phyloP scores from a whole-genome alignment of 2,797 vertebrate genomes.

The Oreortyx pictus region DNA sequence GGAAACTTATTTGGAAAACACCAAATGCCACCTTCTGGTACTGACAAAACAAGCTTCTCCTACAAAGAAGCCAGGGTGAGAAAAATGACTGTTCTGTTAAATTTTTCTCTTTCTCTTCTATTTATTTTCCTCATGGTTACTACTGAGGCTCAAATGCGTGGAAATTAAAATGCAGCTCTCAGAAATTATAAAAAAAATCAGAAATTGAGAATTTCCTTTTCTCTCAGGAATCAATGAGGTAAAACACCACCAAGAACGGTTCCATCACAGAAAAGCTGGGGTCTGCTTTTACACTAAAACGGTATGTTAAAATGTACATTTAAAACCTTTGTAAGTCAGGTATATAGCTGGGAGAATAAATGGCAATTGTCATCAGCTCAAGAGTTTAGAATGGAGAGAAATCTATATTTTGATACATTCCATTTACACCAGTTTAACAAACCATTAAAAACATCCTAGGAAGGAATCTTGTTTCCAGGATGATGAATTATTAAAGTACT shows the following conservation, averaged over 20 bases:
- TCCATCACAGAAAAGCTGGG: neutral
- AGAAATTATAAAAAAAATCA: neutral
- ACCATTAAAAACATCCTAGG: constrained; percentile 2
- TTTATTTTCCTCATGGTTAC: neutral
- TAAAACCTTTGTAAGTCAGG: neutral
- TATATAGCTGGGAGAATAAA: neutral
- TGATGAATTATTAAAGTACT: neutral
- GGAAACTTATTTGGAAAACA: neutral
- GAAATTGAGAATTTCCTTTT: neutral
- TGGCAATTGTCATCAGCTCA: neutral
- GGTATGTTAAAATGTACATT: neutral
- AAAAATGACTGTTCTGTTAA: neutral
- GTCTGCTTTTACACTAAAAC: constrained; percentile 23
- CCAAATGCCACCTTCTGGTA: neutral
- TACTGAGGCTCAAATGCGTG: neutral
- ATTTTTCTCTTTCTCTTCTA: neutral
- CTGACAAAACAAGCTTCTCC: neutral
- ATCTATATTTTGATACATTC: neutral
- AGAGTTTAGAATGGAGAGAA: neutral
- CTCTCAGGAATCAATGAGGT: neutral
- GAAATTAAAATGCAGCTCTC: neutral
- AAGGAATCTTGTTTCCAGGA: neutral
- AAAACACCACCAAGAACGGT: constrained; percentile 11
- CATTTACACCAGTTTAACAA: neutral
- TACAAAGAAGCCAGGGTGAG: neutral